A percentile compares a stretch with the other conserved stretches of the same genome.
Conservation (phyloP, 1,140 invertebrate genomes). For the Drosophila prosaltans region DNA sequence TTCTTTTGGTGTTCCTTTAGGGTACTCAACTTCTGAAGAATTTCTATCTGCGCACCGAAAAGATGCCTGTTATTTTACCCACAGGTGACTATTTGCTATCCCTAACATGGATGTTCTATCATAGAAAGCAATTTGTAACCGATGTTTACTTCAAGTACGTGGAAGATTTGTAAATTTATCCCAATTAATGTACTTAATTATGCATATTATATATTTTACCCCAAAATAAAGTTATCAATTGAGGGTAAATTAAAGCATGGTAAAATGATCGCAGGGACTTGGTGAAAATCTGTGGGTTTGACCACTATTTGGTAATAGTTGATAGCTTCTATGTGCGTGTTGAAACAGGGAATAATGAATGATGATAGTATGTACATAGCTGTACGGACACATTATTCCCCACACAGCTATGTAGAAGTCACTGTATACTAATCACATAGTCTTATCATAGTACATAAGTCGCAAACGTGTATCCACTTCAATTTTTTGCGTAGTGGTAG, state of each 20-base stretch:
- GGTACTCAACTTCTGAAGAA: slow-evolving; percentile 1
- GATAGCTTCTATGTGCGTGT: no score
- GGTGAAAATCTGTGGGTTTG: no score
- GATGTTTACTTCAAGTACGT: slow-evolving; percentile 15
- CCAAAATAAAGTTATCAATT: neutral
- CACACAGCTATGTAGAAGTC: neutral
- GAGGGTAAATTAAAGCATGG: neutral
- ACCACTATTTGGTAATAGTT: no score
- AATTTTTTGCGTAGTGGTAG: neutral
- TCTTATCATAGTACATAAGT: neutral
- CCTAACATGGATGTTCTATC: slow-evolving; percentile 19
- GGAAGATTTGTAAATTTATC: neutral
- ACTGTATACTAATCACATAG: neutral
- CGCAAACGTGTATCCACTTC: neutral
- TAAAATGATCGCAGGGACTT: no score
- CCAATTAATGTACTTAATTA: neutral
- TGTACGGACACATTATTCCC: no score
- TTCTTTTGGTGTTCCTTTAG: neutral
- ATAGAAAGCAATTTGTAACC: slow-evolving; percentile 5
- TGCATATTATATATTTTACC: no score
- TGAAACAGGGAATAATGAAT: neutral
- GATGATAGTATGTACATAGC: neutral
- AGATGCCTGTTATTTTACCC: slow-evolving; percentile 4
- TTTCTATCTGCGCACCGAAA: neutral
- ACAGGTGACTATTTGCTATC: slow-evolving; percentile 12